Evolutionary conservation across 2,797 vertebrate genomes (phyloP).

Genomic region (Parambassis ranga): DNA sequence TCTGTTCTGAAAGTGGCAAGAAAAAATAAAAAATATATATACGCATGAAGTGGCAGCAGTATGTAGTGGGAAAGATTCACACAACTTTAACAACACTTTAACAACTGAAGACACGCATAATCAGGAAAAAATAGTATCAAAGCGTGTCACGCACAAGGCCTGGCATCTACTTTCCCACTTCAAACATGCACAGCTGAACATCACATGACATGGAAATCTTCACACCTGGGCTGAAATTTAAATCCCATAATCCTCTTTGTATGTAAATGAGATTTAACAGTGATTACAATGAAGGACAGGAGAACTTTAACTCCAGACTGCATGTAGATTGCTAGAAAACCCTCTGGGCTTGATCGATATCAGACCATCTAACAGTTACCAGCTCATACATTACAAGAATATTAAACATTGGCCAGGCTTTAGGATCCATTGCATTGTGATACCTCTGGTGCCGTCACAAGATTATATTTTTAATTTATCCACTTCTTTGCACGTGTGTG

Average conservation of each 20-base stretch:
- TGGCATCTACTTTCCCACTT: conserved; percentile 4
- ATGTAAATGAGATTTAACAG: neutral
- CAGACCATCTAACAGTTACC: no score
- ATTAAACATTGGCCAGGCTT: no score
- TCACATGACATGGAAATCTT: neutral
- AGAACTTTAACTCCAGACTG: neutral
- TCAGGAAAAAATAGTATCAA: neutral
- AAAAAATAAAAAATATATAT: no score
- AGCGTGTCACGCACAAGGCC: neutral
- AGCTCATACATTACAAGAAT: no score
- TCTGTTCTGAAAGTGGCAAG: conserved; percentile 33
- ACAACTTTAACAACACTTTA: neutral
- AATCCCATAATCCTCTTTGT: conserved; percentile 29
- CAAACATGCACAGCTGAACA: neutral
- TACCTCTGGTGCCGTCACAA: no score
- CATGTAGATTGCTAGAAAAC: no score
- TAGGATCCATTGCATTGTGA: no score
- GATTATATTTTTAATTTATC: no score
- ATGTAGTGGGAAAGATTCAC: conserved; percentile 1
- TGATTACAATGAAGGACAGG: neutral
- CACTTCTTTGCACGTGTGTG: no score
- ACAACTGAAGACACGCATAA: conserved; percentile 15
- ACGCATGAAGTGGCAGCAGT: neutral
- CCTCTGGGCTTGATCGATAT: no score
- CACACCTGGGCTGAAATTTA: conserved; percentile 5